Conservation (phyloP, 2,888 invertebrate species). For the Idaea dimidiata region DNA sequence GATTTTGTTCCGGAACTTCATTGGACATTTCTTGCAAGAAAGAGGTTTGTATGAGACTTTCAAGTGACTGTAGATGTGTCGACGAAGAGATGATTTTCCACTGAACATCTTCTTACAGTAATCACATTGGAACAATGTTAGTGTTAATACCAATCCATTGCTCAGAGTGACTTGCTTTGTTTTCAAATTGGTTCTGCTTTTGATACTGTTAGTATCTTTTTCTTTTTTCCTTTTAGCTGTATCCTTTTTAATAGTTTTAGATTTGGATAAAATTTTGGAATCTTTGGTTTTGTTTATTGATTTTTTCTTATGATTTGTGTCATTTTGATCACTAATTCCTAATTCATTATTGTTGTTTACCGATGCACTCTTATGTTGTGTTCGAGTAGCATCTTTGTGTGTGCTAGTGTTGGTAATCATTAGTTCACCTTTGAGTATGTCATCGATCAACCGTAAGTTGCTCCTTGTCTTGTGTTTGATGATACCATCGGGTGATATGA, state of each 20-base stretch:
- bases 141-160: constrained; percentile 42
- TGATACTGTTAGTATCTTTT: constrained; percentile 21
- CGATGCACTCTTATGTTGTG: constrained; percentile 17
- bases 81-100: constrained; percentile 83
- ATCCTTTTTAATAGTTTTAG: constrained; percentile 16
- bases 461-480: constrained; percentile 44
- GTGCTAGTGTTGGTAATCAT: constrained; percentile 43
- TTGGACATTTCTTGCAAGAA: constrained; percentile 82
- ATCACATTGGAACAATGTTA: constrained; percentile 71
- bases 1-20: constrained; percentile 83
- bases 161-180: constrained; percentile 37
- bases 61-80: constrained; percentile 85
- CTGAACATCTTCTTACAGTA: constrained; percentile 84
- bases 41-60: constrained; percentile 79
- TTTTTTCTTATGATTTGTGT: constrained; percentile 15
- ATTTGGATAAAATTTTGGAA: constrained; percentile 7
- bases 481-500: constrained; percentile 43
- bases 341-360: constrained; percentile 73
- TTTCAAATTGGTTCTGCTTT: constrained; percentile 20
- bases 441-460: constrained; percentile 51
- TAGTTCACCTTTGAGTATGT: constrained; percentile 63
- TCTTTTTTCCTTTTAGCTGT: constrained; percentile 16
- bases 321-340: constrained; percentile 56
- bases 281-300: constrained; percentile 13
- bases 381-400: constrained; percentile 8